Evolutionary conservation across 2,888 invertebrate genomes (phyloP).

Genomic region (Resseliella maxima): DNA sequence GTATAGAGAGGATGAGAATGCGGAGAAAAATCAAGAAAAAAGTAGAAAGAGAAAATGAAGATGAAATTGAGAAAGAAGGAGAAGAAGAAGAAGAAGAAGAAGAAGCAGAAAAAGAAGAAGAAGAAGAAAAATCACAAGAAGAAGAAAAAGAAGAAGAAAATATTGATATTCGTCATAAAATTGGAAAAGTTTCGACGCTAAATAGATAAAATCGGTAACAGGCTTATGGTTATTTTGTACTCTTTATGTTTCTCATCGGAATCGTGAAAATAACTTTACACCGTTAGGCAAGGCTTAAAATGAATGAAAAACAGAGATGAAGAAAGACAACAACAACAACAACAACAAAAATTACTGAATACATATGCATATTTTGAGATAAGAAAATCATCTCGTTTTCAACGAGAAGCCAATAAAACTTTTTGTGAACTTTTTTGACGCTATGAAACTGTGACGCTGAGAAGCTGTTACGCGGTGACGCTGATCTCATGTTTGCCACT

Average conservation of each 20-base stretch:
- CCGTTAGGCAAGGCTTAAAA: background rate
- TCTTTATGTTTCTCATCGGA: background rate
- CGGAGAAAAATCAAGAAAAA: no score
- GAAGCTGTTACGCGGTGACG: no score
- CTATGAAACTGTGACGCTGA: background rate
- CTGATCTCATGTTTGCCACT: background rate
- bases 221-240: background rate
- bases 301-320: background rate
- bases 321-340: no score
- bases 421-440: conserved; percentile 15
- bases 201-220: conserved; percentile 37
- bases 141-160: background rate
- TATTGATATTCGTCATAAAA: conserved; percentile 54
- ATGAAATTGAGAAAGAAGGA: no score
- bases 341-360: background rate
- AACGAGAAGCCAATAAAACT: background rate
- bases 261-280: conserved; percentile 5
- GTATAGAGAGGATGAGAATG: no score
- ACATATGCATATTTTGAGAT: conserved; percentile 22
- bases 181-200: conserved; percentile 41
- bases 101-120: background rate
- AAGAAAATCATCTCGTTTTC: background rate
- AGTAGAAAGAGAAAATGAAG: no score
- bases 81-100: background rate
- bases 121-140: background rate